phyloP scores from a whole-genome alignment of 1,140 invertebrate species.

The Drosophila tani region DNA sequence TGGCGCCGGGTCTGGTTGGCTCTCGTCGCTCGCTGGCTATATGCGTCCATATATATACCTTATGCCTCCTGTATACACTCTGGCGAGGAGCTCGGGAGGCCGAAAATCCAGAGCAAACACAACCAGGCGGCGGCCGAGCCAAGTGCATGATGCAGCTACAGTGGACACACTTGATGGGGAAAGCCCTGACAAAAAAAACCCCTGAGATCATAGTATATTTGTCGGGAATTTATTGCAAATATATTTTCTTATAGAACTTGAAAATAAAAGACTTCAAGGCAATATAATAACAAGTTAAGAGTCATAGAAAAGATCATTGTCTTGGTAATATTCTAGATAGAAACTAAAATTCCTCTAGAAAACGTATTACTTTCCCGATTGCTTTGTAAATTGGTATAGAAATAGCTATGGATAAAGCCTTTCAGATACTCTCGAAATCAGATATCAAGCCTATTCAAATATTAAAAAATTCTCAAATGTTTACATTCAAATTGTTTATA shows the following conservation, averaged over 20 bases:
- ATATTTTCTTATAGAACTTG: background rate
- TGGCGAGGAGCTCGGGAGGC: conserved; percentile 7
- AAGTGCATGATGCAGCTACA: conserved; percentile 18
- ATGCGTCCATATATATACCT: conserved; percentile 27
- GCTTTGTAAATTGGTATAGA: background rate
- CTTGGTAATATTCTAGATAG: no score
- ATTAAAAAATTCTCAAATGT: background rate
- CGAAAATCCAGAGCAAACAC: conserved; percentile 27
- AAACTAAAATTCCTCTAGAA: background rate
- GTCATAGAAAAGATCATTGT: no score
- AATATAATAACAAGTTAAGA: no score
- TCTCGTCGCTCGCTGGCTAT: conserved; percentile 28
- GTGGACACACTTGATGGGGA: background rate
- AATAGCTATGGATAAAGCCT: background rate
- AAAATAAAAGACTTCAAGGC: no score
- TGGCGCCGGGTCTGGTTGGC: conserved; percentile 34
- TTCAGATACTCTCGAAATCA: no score
- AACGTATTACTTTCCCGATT: background rate
- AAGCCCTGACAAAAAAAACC: background rate
- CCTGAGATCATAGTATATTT: background rate
- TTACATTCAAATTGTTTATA: background rate
- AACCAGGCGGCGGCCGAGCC: background rate
- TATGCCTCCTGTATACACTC: conserved; percentile 16
- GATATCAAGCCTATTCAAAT: background rate
- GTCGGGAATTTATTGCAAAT: background rate